These are phyloP conservation scores for Pollenia angustigena DNA, from an alignment of 2,888 invertebrate genomes.

Conservation along the genomic window DNA sequence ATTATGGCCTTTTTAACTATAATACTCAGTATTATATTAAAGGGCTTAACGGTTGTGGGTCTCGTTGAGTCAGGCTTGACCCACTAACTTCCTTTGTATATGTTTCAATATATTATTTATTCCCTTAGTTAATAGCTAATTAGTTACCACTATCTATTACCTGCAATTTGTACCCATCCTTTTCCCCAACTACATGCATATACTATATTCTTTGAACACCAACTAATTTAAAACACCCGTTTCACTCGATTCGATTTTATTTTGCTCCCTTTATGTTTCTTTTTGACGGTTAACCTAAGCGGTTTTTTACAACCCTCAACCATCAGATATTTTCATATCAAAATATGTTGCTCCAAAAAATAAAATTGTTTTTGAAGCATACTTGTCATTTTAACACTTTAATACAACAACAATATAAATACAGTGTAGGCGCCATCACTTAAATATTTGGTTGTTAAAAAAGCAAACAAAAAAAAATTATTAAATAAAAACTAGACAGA, in stretches of 20 bases:
- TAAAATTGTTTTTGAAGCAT: constrained; percentile 34
- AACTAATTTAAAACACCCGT: background rate
- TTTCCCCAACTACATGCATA: background rate
- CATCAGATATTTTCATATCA: constrained; percentile 1
- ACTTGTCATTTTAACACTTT: constrained; percentile 49
- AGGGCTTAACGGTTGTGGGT: no score
- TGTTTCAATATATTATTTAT: no score
- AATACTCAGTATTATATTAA: no score
- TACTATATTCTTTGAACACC: background rate
- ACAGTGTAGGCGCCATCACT: constrained; percentile 30
- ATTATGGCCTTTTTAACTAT: no score
- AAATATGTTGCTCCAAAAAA: constrained; percentile 14
- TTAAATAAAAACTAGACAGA: no score
- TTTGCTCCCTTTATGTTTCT: background rate
- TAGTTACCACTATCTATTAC: no score
- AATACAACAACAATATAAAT: background rate
- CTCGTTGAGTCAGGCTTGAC: no score
- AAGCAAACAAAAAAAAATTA: background rate
- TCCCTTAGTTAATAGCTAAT: no score
- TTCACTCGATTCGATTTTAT: background rate
- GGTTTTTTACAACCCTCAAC: constrained; percentile 22
- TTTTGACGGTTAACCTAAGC: constrained; percentile 14
- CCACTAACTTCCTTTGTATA: no score
- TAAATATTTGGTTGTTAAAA: background rate
- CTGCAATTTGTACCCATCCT: no score